A percentile compares a stretch with the other conserved stretches of the same genome.
Conservation (phyloP, 2,888 invertebrate species). For the Brachypterus glaber region DNA sequence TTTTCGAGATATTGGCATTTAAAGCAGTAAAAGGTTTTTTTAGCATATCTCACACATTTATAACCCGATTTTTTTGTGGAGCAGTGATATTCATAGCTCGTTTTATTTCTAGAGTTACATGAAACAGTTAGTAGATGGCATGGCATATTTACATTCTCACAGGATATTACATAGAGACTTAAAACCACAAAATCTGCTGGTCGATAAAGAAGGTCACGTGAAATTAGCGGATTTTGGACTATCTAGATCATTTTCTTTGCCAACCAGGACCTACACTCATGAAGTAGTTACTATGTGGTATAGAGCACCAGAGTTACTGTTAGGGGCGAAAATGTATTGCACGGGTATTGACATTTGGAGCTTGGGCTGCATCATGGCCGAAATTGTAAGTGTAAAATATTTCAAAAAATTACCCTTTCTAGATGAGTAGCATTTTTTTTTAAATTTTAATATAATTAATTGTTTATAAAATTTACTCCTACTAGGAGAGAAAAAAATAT, state of each 20-base stretch:
- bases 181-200: slow-evolving; percentile 91
- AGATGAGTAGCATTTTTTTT: no score
- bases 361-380: slow-evolving; percentile 89
- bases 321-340: slow-evolving; percentile 84
- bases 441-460: slow-evolving; percentile 2
- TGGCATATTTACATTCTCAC: slow-evolving; percentile 83
- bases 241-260: slow-evolving; percentile 84
- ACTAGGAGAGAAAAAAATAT: no score
- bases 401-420: slow-evolving; percentile 1
- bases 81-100: no score
- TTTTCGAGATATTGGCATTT: no score
- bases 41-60: no score
- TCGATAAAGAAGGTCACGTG: slow-evolving; percentile 76
- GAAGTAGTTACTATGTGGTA: slow-evolving; percentile 97
- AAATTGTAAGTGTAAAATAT: slow-evolving; percentile 77
- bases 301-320: slow-evolving; percentile 88
- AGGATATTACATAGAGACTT: slow-evolving; percentile 87
- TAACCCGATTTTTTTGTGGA: no score
- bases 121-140: slow-evolving; percentile 77
- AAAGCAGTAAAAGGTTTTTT: no score
- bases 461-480: slow-evolving; percentile 2
- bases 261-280: slow-evolving; percentile 89
- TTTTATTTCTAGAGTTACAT: slow-evolving; percentile 66
- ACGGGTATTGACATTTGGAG: slow-evolving; percentile 95
- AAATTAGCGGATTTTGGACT: slow-evolving; percentile 97